Base-by-base conservation (phyloP, 2,113 vertebrate genomes). In the Bolborhynchus lineola region DNA sequence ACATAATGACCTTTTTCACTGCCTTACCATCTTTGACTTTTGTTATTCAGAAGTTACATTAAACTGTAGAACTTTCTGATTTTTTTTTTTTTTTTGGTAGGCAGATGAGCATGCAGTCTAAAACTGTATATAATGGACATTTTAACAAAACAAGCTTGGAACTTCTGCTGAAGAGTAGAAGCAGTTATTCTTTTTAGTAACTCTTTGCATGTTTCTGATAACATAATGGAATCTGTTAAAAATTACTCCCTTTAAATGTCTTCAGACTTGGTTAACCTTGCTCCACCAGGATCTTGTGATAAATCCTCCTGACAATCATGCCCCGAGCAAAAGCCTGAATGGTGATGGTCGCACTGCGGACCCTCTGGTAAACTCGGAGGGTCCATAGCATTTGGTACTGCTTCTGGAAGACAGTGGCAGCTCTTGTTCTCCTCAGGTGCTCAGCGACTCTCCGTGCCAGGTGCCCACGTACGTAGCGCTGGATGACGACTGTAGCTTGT, bases 391-490 rank as follows among this genome's bases (percentile, higher is more conserved):
- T n/a, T n/a, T n/a, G n/a, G n/a, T n/a, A n/a, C n/a, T n/a, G n/a
- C n/a, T n/a, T n/a, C n/a, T n/a, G n/a, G n/a, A n/a, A n/a, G n/a
- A n/a, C n/a, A n/a, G n/a, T n/a, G n/a, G n/a, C n/a, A n/a, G n/a
- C n/a, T n/a, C n/a, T n/a, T n/a, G n/a, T n/a, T n/a, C n/a, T n/a
- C n/a, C n/a, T n/a, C n/a, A n/a, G n/a, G n/a, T n/a, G n/a, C n/a
- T n/a, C n/a, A n/a, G n/a, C n/a, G n/a, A n/a, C n/a, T n/a, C 99
- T 99, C 97, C 99, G 98, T 2, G 99, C 99, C 96, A 99, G 89
- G 97, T 97, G 93, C 13, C 99, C 99, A 3, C 99, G 98, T 4
- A 97, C 94, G 7, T 98, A 97, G 97, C 98, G 95, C 97, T 99
- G 99, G 87, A 99, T 83, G 10, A 82, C 53, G 10, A 99, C 1